Evolutionary conservation across 2,113 vertebrate genomes (phyloP), one percentile per base, ranked within the genome.

Genomic region (Poecilia latipinna): DNA sequence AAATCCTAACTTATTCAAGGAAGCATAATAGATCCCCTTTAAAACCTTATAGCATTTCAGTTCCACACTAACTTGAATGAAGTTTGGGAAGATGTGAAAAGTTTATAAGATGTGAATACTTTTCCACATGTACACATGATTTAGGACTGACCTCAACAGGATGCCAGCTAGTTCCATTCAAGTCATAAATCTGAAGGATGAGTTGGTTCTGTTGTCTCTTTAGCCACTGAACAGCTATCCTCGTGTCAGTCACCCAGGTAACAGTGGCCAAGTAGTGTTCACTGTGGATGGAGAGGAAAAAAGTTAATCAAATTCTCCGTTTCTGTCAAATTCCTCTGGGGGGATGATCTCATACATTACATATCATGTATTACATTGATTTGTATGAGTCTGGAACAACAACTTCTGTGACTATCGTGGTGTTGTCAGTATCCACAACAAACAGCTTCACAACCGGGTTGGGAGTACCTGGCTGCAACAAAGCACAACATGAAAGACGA

Each of bases 261-360:
- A 98, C 95, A 71, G 95, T 94, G 77, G 94, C 95, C 88, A 99
- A 90, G 91, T 98, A 99, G 89, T 98, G 95, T 12, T 99, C 97
- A 74, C 97, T 99, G 85, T 35, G 89, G 82, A 26, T 24, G 1
- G 24, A 65, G 33, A 31, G 12, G 10, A 3, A 51, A n/a, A 17
- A 62, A 3, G 35, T 26, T 3, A 33, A 28, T 29, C 8, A 61
- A 68, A 42, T 1, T 17, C 33, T 48, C 4, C 67, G 15, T 68
- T 48, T 48, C 8, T 48, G 31, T 70, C 11, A 8, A 24, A 31
- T 51, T 17, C 6, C 22, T 35, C 12, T 4, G 4, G 39, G 19
- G 29, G 1, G 12, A 7, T 12, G 1, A 71, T 1, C 24, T 0
- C 24, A 35, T 15, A 8, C 3, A 62, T 37, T 12, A 37, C 35